These are phyloP conservation scores for Steinernema feltiae DNA, from an alignment of 1,140 invertebrate species.

Conservation along the genomic window DNA sequence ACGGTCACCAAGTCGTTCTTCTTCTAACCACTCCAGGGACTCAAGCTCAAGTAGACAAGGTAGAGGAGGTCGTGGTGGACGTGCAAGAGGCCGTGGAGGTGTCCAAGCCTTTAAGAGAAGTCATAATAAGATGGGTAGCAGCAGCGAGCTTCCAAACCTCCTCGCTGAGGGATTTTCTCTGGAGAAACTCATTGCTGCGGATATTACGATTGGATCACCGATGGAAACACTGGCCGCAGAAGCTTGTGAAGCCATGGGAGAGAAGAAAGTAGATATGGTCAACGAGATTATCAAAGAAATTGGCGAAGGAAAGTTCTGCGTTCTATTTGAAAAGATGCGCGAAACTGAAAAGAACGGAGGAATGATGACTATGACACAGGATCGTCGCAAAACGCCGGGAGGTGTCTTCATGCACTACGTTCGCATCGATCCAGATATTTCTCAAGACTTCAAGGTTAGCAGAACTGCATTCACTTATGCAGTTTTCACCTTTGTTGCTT, in stretches of 20 bases:
- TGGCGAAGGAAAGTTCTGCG: slow-evolving; percentile 28
- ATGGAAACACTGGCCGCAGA: slow-evolving; percentile 24
- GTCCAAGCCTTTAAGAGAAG: background rate
- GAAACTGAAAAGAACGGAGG: slow-evolving; percentile 28
- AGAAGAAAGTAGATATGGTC: slow-evolving; percentile 25
- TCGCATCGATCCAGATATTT: slow-evolving; percentile 20
- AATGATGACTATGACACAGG: slow-evolving; percentile 18
- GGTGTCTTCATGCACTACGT: slow-evolving; percentile 38
- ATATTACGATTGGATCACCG: slow-evolving; percentile 16
- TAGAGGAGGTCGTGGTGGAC: slow-evolving; percentile 20
- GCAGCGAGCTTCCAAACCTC: slow-evolving; percentile 14
- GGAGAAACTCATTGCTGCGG: slow-evolving; percentile 22
- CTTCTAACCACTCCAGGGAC: too few species aligned
- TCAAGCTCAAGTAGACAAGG: too few species aligned
- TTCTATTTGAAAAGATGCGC: slow-evolving; percentile 32
- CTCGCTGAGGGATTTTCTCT: slow-evolving; percentile 25
- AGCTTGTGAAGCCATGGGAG: slow-evolving; percentile 28
- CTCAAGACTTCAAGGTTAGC: slow-evolving; percentile 24
- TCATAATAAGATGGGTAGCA: background rate
- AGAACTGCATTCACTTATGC: background rate
- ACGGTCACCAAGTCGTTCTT: too few species aligned
- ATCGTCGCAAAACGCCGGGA: slow-evolving; percentile 28
- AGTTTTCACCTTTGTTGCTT: background rate
- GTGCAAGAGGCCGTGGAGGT: background rate
- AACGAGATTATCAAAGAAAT: slow-evolving; percentile 24